These are phyloP conservation scores for Melanostoma scalare DNA, from an alignment of 2,888 invertebrate genomes.

Conservation along the genomic window DNA sequence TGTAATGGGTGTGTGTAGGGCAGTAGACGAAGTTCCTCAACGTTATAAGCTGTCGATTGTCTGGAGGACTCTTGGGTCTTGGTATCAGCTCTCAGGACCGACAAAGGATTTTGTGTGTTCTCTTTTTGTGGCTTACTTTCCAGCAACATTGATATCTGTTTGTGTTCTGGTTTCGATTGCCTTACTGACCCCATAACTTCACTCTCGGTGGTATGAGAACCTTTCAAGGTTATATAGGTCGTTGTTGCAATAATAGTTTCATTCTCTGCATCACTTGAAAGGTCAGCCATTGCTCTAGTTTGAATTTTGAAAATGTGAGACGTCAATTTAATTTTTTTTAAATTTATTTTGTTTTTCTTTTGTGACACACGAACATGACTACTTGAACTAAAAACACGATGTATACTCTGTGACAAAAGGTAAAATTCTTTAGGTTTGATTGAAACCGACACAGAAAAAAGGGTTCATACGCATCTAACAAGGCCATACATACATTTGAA, in stretches of 20 bases:
- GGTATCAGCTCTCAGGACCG: no score
- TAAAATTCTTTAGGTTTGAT: neutral
- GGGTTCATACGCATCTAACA: neutral
- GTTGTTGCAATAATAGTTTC: conserved; percentile 63
- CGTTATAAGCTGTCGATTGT: neutral
- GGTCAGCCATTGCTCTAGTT: conserved; percentile 30
- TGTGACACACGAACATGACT: conserved; percentile 11
- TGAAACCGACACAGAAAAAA: neutral
- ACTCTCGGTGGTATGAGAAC: conserved; percentile 53
- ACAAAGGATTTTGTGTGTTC: neutral
- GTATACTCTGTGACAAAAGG: neutral
- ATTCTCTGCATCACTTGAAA: conserved; percentile 47
- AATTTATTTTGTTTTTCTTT: neutral
- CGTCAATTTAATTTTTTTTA: conserved; percentile 50
- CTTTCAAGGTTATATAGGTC: conserved; percentile 55
- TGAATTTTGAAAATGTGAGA: conserved; percentile 49
- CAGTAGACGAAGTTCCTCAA: neutral
- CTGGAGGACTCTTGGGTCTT: no score
- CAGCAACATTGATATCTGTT: neutral
- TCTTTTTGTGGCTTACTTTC: neutral
- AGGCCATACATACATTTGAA: neutral
- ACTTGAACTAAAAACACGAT: neutral
- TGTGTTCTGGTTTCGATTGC: neutral
- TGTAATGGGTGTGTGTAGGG: neutral
- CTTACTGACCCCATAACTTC: conserved; percentile 24